These are phyloP conservation scores for Seriola aureovittata DNA, from an alignment of 2,113 vertebrate species.

Conservation along the genomic window DNA sequence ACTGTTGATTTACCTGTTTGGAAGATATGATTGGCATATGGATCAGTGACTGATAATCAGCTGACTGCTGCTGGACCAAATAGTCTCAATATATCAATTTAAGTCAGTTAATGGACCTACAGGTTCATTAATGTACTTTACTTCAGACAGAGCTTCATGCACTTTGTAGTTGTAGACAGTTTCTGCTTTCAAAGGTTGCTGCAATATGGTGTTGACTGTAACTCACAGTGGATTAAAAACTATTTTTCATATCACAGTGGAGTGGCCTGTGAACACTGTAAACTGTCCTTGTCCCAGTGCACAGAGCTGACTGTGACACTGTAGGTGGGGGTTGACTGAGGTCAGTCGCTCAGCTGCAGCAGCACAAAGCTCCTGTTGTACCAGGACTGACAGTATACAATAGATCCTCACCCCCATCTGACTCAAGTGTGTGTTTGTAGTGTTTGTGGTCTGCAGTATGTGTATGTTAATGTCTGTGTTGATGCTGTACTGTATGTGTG, in stretches of 20 bases:
- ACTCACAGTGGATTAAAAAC: background rate
- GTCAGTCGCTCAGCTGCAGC: conserved; percentile 50
- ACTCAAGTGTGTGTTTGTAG: conserved; percentile 23
- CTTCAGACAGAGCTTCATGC: background rate
- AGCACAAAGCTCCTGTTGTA: conserved; percentile 60
- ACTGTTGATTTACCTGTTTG: no score
- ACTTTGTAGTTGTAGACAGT: conserved; percentile 34
- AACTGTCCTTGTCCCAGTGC: background rate
- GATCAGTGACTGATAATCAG: background rate
- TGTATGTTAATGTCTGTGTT: conserved; percentile 13
- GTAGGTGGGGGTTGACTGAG: background rate
- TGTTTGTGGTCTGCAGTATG: background rate
- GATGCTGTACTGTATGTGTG: background rate
- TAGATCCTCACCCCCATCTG: background rate
- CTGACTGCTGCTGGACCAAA: background rate
- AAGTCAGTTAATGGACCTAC: background rate
- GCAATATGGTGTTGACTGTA: background rate
- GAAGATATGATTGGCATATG: no score
- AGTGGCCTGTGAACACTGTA: conserved; percentile 1
- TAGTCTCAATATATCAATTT: background rate
- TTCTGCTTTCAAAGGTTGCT: background rate
- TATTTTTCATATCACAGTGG: background rate
- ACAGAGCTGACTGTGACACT: conserved; percentile 10
- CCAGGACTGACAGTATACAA: conserved; percentile 28
- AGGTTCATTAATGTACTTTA: no score